These are phyloP conservation scores for Vulpes ferrilata DNA, from an alignment of 2,113 vertebrate genomes.

Conservation along the genomic window DNA sequence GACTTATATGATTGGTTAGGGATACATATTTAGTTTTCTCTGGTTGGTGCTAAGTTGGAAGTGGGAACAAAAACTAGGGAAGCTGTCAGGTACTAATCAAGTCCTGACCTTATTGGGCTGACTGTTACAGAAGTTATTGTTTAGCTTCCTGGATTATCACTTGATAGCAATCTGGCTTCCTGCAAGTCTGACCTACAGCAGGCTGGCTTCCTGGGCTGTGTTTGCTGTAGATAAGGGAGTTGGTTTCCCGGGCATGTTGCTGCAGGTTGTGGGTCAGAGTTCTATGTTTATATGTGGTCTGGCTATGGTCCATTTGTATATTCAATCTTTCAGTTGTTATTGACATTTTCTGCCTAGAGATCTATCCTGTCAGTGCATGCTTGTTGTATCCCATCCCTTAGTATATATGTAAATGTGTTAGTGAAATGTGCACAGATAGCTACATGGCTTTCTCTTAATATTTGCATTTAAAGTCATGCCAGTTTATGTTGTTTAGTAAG, in stretches of 20 bases:
- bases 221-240: neutral
- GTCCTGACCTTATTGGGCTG: neutral
- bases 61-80: neutral
- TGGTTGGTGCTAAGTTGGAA: neutral
- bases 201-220: neutral
- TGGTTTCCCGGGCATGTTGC: neutral
- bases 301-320: neutral
- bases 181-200: neutral
- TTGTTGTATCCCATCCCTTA: neutral
- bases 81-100: neutral
- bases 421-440: neutral
- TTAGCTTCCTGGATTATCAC: neutral
- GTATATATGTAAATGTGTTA: neutral
- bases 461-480: constrained; percentile 7
- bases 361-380: neutral
- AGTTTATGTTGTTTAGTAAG: constrained; percentile 4
- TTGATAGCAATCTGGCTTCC: neutral
- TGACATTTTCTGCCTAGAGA: neutral
- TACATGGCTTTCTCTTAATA: neutral
- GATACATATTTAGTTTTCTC: neutral
- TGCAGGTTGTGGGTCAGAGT: neutral
- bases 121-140: neutral
- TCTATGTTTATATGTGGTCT: neutral
- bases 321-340: neutral
- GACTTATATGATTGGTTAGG: neutral